phyloP scores from a whole-genome alignment of 2,888 invertebrate genomes.

The Drosophila parthenogenetica region DNA sequence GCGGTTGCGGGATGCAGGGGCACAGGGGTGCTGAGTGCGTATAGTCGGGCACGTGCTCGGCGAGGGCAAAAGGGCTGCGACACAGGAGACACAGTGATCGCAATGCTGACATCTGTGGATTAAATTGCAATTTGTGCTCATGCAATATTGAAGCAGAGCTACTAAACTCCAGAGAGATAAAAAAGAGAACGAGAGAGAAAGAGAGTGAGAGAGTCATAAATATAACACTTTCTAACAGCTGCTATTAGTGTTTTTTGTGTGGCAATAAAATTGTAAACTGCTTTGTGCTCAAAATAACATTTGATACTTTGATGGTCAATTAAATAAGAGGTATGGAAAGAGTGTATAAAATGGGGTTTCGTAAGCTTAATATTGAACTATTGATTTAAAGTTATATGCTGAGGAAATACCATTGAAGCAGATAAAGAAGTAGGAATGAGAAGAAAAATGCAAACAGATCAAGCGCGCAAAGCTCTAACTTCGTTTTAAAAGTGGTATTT shows the following conservation, averaged over 20 bases:
- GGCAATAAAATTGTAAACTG: conserved; percentile 81
- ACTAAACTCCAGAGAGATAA: conserved; percentile 9
- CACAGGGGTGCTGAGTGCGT: not conserved
- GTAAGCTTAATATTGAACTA: no score
- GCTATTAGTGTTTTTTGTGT: conserved; percentile 77
- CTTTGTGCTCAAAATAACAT: conserved; percentile 61
- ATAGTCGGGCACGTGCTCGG: conserved; percentile 61
- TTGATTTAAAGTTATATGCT: no score
- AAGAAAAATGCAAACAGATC: no score
- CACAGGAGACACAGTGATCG: conserved; percentile 69
- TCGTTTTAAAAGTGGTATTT: no score
- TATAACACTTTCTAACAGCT: conserved; percentile 57
- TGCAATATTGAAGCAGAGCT: conserved; percentile 73
- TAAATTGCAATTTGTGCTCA: conserved; percentile 85
- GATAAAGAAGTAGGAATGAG: no score
- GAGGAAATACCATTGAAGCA: no score
- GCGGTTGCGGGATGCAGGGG: conserved; percentile 5
- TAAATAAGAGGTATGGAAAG: conserved; percentile 46
- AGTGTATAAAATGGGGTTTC: not conserved
- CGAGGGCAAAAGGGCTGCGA: conserved; percentile 40
- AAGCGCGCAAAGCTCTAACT: no score
- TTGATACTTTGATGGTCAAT: conserved; percentile 82
- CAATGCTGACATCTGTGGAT: conserved; percentile 86
- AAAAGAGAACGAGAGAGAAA: not conserved
- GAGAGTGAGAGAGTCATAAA: conserved; percentile 24